Evolutionary conservation across 2,797 vertebrate genomes (phyloP).

Genomic region (Ceyx erithaca): DNA sequence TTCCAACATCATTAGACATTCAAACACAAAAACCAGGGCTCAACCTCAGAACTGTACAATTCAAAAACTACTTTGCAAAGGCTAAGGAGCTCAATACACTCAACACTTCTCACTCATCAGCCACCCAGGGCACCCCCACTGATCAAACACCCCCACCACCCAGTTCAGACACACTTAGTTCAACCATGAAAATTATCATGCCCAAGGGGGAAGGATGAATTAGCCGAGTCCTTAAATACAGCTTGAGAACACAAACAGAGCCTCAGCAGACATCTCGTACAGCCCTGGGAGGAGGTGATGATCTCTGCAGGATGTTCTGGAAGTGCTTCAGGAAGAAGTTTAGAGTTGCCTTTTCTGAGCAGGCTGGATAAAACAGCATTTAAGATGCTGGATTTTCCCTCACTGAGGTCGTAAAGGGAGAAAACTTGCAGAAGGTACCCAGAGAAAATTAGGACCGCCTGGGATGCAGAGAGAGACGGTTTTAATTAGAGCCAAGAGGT

Average conservation of each 20-base stretch:
- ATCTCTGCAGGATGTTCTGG: background rate
- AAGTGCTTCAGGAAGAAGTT: background rate
- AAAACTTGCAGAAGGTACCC: constrained; percentile 66
- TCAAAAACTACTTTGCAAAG: background rate
- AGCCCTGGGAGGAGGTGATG: background rate
- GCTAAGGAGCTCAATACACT: background rate
- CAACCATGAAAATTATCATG: accelerated
- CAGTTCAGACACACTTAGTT: background rate
- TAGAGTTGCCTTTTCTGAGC: background rate
- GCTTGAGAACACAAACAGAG: background rate
- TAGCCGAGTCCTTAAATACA: background rate
- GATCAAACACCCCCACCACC: background rate
- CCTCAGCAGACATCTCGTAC: accelerated
- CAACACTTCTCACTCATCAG: background rate
- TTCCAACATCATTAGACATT: background rate
- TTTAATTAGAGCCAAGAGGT: constrained; percentile 82
- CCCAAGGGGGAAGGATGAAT: background rate
- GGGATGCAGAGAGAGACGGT: constrained; percentile 71
- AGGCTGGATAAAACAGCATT: constrained; percentile 1
- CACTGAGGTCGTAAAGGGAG: constrained; percentile 44
- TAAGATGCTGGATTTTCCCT: constrained; percentile 54
- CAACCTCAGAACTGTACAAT: background rate
- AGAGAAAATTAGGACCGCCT: constrained; percentile 75
- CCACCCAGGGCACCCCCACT: background rate
- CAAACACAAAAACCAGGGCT: background rate